These are phyloP conservation scores for Caenorhabditis becei DNA, from an alignment of 2,888 invertebrate species.

Conservation along the genomic window DNA sequence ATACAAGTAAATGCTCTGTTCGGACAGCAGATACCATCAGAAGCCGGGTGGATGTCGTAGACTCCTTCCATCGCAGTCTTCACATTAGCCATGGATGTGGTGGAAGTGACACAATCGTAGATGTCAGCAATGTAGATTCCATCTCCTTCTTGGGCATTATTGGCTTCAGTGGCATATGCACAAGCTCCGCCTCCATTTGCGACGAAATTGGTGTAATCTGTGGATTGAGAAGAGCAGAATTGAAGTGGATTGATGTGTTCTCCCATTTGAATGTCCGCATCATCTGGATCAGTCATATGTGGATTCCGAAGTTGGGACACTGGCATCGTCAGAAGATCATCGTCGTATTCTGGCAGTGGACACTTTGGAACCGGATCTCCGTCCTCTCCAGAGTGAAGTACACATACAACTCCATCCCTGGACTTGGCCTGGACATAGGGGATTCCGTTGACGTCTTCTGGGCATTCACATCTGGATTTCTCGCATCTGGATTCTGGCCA, in stretches of 20 bases:
- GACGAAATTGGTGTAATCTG: slow-evolving; percentile 80
- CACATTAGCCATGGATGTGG: slow-evolving; percentile 78
- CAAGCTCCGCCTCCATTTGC: slow-evolving; percentile 78
- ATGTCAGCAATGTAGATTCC: slow-evolving; percentile 80
- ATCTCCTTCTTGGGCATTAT: slow-evolving; percentile 69
- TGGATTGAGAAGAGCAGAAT: slow-evolving; percentile 77
- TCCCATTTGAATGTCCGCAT: slow-evolving; percentile 80
- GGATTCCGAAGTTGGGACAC: slow-evolving; percentile 80
- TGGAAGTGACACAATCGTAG: slow-evolving; percentile 79
- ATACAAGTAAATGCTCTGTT: slow-evolving; percentile 81
- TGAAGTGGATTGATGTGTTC: slow-evolving; percentile 81
- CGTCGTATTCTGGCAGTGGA: slow-evolving; percentile 77
- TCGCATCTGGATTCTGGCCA: slow-evolving; percentile 80
- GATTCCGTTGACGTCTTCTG: slow-evolving; percentile 81
- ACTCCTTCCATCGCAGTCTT: slow-evolving; percentile 81
- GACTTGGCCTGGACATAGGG: slow-evolving; percentile 80
- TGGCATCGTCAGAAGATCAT: slow-evolving; percentile 80
- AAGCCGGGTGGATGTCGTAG: slow-evolving; percentile 78
- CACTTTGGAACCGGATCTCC: slow-evolving; percentile 79
- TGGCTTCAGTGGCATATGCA: slow-evolving; percentile 67
- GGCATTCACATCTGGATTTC: slow-evolving; percentile 80
- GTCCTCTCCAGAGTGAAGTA: slow-evolving; percentile 80
- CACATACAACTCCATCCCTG: slow-evolving; percentile 80
- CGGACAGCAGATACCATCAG: slow-evolving; percentile 81
- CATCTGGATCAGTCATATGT: slow-evolving; percentile 81